These are phyloP conservation scores for Pangasianodon gigas DNA, from an alignment of 2,113 vertebrate species.

Conservation along the genomic window DNA sequence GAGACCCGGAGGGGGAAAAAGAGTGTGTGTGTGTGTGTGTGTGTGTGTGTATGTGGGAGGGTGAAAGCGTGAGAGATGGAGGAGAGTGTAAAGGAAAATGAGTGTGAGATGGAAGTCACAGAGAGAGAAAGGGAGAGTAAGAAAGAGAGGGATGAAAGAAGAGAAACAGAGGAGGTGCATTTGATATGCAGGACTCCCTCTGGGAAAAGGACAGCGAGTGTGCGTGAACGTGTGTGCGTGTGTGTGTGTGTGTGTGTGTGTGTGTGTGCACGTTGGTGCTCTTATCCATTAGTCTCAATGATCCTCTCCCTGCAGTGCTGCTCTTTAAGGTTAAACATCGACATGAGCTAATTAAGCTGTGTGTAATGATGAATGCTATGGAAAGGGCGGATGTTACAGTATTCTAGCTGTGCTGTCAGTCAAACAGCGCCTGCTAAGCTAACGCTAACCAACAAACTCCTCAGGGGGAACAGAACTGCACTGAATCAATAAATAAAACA, in stretches of 20 bases:
- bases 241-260: conserved; percentile 37
- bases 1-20: conserved; percentile 36
- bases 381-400: conserved; percentile 31
- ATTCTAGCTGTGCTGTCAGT: conserved; percentile 32
- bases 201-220: conserved; percentile 49
- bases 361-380: conserved; percentile 55
- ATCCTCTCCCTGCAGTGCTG: conserved; percentile 50
- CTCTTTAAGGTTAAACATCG: conserved; percentile 59
- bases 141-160: conserved; percentile 17
- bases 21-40: conserved; percentile 2
- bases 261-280: conserved; percentile 16
- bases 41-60: background rate
- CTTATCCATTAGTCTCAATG: conserved; percentile 48
- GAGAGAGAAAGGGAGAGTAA: conserved; percentile 7
- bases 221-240: conserved; percentile 42
- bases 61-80: conserved; percentile 11
- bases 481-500: background rate
- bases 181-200: conserved; percentile 46
- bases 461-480: background rate
- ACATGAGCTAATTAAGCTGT: conserved; percentile 57
- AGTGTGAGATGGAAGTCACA: conserved; percentile 3
- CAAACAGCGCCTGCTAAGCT: background rate
- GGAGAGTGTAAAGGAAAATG: background rate
- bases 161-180: conserved; percentile 26
- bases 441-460: background rate